A percentile compares a stretch with the other conserved stretches of the same genome.
phyloP scores from a whole-genome alignment of 2,797 vertebrate species.

The Ciconia nigra region DNA sequence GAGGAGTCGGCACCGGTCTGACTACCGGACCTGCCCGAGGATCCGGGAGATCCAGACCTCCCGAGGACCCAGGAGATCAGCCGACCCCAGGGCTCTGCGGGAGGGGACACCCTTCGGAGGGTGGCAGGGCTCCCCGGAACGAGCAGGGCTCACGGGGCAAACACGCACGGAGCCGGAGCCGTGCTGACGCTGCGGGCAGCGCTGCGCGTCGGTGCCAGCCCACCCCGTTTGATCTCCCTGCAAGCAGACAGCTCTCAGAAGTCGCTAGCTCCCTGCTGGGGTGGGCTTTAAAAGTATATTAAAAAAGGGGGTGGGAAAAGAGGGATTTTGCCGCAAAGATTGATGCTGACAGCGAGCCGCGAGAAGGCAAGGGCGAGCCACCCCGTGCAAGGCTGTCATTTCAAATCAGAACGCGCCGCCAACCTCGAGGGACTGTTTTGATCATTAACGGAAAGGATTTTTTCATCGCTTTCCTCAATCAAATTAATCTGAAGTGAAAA shows the following conservation, averaged over 20 bases:
- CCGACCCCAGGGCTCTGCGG: neutral
- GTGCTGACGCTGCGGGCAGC: neutral
- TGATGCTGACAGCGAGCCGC: slow-evolving; percentile 19
- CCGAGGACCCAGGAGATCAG: neutral
- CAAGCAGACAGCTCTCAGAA: neutral
- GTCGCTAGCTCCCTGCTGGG: neutral
- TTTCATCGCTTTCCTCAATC: slow-evolving; percentile 36
- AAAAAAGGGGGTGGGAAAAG: neutral
- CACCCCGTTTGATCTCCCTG: neutral
- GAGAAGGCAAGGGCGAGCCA: slow-evolving; percentile 49
- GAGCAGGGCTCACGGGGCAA: too few species aligned
- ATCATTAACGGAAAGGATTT: slow-evolving; percentile 58
- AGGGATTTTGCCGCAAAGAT: neutral
- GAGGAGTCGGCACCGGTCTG: neutral
- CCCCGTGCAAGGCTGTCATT: slow-evolving; percentile 36
- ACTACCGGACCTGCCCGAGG: neutral
- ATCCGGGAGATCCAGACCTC: neutral
- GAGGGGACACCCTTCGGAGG: neutral
- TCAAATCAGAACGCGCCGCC: slow-evolving; percentile 43
- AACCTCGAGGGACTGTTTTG: slow-evolving; percentile 33
- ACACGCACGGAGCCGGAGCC: neutral
- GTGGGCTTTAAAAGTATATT: neutral
- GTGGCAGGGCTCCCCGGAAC: neutral
- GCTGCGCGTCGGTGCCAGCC: neutral
- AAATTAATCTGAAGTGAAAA: slow-evolving; percentile 69